A percentile compares a stretch with the other conserved stretches of the same genome.
These are phyloP conservation scores for Eudorcas thomsonii DNA, from an alignment of 2,113 vertebrate genomes.

Conservation along the genomic window DNA sequence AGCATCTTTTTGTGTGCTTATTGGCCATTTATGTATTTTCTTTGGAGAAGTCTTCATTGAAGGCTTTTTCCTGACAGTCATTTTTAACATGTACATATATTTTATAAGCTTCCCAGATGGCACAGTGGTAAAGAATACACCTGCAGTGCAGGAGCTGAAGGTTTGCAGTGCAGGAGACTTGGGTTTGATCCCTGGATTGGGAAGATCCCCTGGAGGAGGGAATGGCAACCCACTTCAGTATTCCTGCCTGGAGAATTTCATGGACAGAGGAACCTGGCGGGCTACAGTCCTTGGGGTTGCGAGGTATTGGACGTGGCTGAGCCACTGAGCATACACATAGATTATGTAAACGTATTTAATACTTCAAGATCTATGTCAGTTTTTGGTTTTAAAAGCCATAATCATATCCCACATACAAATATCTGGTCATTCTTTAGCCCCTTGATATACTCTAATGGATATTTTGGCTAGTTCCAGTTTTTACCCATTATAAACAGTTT, in stretches of 20 bases:
- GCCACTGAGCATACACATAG: not conserved
- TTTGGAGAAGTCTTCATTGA: not conserved
- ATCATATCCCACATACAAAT: not conserved
- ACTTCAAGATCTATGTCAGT: not conserved
- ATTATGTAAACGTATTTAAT: not conserved
- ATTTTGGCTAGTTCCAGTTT: not conserved
- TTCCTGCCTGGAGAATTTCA: not conserved
- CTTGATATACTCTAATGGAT: not conserved
- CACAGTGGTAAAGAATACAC: not conserved
- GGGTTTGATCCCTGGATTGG: not conserved
- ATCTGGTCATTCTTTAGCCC: not conserved
- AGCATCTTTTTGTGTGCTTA: not conserved
- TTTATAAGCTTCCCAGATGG: not conserved
- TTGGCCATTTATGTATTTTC: not conserved
- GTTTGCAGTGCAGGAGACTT: not conserved
- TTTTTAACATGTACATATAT: not conserved
- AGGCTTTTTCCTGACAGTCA: not conserved
- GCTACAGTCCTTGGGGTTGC: not conserved
- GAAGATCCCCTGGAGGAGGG: not conserved
- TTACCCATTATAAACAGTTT: not conserved
- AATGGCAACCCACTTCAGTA: not conserved
- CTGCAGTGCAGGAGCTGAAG: not conserved
- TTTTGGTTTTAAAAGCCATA: not conserved
- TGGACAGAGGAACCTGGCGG: not conserved
- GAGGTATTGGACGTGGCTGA: not conserved